phyloP scores from a whole-genome alignment of 1,140 invertebrate species.

The Telenomus remus region DNA sequence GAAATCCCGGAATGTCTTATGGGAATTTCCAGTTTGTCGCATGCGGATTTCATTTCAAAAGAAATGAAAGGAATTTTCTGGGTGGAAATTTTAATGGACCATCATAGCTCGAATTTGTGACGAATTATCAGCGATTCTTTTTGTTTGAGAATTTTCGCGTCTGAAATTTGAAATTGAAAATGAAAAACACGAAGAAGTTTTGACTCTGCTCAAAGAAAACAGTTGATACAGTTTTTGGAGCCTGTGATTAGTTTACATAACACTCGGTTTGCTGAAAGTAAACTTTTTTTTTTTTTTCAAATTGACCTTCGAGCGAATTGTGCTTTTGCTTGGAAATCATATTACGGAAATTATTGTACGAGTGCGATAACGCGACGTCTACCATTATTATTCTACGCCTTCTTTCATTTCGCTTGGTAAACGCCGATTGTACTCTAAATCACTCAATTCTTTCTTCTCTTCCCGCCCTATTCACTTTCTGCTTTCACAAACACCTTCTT shows the following conservation, averaged over 20 bases:
- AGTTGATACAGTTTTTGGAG: too few relatives aligned
- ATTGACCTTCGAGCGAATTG: conserved; percentile 51
- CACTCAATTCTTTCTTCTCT: background rate
- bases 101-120: too few relatives aligned
- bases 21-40: too few relatives aligned
- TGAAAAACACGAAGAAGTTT: too few relatives aligned
- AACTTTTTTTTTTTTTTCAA: conserved; percentile 50
- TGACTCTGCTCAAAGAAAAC: too few relatives aligned
- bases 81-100: too few relatives aligned
- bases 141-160: too few relatives aligned
- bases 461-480: background rate
- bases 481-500: background rate
- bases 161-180: too few relatives aligned
- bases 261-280: conserved; percentile 32
- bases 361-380: conserved; percentile 25
- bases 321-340: conserved; percentile 46
- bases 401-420: conserved; percentile 22
- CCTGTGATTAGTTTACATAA: conserved; percentile 41
- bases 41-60: too few relatives aligned
- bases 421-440: conserved; percentile 3
- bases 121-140: too few relatives aligned
- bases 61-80: too few relatives aligned
- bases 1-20: too few relatives aligned
- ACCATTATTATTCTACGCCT: conserved; percentile 35
- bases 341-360: conserved; percentile 48